phyloP scores from a whole-genome alignment of 1,140 invertebrate species.

The Goniozus legneri region DNA sequence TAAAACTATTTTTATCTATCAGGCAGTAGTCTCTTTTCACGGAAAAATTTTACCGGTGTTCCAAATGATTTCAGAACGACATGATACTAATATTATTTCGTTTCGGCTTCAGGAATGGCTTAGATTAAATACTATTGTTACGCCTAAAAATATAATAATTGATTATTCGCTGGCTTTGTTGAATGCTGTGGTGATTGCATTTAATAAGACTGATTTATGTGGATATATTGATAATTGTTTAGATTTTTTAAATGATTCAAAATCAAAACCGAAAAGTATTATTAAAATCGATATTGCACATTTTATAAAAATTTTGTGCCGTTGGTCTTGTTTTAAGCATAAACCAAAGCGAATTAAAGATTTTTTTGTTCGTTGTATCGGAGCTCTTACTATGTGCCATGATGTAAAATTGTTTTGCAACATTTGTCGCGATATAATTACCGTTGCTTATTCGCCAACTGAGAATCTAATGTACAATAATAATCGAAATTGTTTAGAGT shows the following conservation, averaged over 20 bases:
- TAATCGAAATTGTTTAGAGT: not conserved
- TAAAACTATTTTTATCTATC: slow-evolving; percentile 10
- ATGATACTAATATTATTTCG: slow-evolving; percentile 6
- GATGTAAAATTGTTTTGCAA: too few species aligned
- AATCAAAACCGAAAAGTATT: not conserved
- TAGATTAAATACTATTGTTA: not conserved
- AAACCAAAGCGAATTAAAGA: slow-evolving; percentile 10
- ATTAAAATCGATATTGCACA: slow-evolving; percentile 22
- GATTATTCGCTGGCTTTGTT: slow-evolving; percentile 17
- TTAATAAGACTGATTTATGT: slow-evolving; percentile 1
- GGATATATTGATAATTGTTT: not conserved
- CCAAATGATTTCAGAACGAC: slow-evolving; percentile 13
- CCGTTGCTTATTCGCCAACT: not conserved
- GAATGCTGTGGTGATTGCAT: slow-evolving; percentile 9
- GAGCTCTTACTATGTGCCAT: not conserved
- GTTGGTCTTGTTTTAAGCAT: slow-evolving; percentile 15
- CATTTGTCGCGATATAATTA: not conserved
- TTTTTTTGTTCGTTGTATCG: slow-evolving; percentile 19
- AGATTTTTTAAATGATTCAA: not conserved
- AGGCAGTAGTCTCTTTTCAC: slow-evolving; percentile 2
- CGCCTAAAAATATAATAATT: slow-evolving; percentile 9
- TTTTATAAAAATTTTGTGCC: slow-evolving; percentile 17
- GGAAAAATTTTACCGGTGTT: slow-evolving; percentile 18
- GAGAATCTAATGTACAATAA: too few species aligned
- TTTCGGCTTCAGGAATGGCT: slow-evolving; percentile 9